These are phyloP conservation scores for Scartelaos histophorus DNA, from an alignment of 2,113 vertebrate species.

Conservation along the genomic window DNA sequence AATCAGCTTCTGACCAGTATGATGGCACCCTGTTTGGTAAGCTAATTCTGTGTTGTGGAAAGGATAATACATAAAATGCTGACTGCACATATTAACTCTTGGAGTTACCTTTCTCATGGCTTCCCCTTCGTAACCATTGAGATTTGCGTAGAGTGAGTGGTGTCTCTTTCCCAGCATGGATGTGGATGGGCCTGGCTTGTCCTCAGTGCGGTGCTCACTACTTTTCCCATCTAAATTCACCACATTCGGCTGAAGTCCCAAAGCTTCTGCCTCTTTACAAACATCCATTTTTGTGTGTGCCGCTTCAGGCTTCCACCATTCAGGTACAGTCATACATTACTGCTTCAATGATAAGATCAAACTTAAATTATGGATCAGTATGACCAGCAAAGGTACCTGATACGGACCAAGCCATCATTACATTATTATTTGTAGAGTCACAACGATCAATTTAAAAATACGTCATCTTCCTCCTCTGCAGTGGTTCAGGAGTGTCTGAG, in stretches of 20 bases:
- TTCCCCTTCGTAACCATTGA: constrained; percentile 72
- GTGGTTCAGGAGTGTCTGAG: constrained; percentile 6
- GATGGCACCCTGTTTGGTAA: not conserved
- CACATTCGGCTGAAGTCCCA: constrained; percentile 41
- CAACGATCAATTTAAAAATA: constrained; percentile 31
- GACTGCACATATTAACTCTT: not conserved
- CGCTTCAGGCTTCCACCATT: constrained; percentile 56
- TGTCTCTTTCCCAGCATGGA: constrained; percentile 73
- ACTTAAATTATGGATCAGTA: constrained; percentile 37
- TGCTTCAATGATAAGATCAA: constrained; percentile 51
- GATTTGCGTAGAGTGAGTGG: constrained; percentile 75
- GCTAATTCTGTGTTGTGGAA: not conserved
- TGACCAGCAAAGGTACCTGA: constrained; percentile 28
- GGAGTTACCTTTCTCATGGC: constrained; percentile 68
- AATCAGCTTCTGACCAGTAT: too few species aligned
- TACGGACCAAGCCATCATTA: constrained; percentile 33
- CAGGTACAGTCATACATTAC: constrained; percentile 78
- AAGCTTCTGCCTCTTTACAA: constrained; percentile 35
- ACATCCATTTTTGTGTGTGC: constrained; percentile 50
- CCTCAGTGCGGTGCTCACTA: constrained; percentile 17
- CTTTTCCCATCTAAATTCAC: constrained; percentile 36
- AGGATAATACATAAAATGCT: not conserved
- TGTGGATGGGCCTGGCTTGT: constrained; percentile 38
- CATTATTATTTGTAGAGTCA: constrained; percentile 42
- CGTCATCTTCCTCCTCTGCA: not conserved